Percentiles rank a stretch among this genome's conserved stretches.
Evolutionary conservation across 2,797 vertebrate species (phyloP).

Genomic region (Emys orbicularis): DNA sequence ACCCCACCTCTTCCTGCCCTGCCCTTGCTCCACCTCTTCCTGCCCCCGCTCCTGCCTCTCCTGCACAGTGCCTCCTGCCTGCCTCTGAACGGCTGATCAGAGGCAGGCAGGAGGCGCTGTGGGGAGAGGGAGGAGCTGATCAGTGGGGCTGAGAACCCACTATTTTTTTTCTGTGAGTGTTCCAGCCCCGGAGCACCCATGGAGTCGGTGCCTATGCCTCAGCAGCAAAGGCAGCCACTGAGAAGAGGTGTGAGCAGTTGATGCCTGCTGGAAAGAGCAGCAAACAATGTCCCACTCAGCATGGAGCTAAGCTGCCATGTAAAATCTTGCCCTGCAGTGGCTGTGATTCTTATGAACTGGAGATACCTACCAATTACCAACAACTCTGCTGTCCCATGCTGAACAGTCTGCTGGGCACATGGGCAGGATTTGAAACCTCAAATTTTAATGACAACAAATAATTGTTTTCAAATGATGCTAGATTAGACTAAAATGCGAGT

Average conservation of each 20-base stretch:
- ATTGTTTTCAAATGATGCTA: not conserved
- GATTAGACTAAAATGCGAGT: not conserved
- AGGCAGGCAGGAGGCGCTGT: no score
- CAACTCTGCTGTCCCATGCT: not conserved
- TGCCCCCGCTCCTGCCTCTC: no score
- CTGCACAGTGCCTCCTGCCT: no score
- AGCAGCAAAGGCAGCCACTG: not conserved
- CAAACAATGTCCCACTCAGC: not conserved
- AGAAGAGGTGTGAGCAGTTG: not conserved
- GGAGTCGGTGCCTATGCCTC: no score
- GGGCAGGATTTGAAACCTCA: not conserved
- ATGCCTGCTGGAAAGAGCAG: not conserved
- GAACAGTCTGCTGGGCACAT: rapidly evolving
- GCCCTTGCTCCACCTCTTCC: no score
- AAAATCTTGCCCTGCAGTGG: not conserved
- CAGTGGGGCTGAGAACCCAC: no score
- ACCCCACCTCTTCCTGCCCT: no score
- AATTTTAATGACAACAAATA: not conserved
- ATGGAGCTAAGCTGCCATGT: not conserved
- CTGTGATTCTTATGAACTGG: not conserved
- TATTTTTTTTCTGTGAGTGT: no score
- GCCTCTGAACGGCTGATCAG: no score
- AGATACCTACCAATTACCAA: not conserved
- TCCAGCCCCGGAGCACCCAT: no score
- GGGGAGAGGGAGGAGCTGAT: no score